Conservation (phyloP, 92 coral and sea anemone genomes). For the Anthopleura xanthogrammica region DNA sequence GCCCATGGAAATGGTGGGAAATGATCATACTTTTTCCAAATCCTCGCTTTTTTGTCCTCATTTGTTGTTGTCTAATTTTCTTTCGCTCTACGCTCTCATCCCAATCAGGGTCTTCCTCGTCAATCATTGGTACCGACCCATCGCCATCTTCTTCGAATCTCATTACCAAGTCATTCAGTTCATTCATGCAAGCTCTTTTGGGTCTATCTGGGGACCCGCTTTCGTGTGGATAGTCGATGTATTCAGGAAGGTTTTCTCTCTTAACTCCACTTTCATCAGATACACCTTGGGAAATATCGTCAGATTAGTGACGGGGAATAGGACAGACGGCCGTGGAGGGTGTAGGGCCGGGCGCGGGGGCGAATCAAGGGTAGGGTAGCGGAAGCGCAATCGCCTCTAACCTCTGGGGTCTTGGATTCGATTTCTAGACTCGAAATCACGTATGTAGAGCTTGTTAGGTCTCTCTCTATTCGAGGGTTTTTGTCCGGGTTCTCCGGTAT, state of each 20-base stretch:
- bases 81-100: slow-evolving; percentile 74
- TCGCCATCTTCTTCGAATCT: slow-evolving; percentile 44
- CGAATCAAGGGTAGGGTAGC: too few species aligned
- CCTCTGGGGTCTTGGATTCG: too few species aligned
- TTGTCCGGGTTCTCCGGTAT: too few species aligned
- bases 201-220: slow-evolving; percentile 51
- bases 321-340: too few species aligned
- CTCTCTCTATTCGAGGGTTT: too few species aligned
- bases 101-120: slow-evolving; percentile 78
- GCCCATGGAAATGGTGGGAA: too few species aligned
- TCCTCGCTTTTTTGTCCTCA: slow-evolving; percentile 43
- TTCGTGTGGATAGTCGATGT: not conserved
- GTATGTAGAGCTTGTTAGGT: too few species aligned
- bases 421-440: too few species aligned
- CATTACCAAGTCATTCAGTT: slow-evolving; percentile 56
- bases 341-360: too few species aligned
- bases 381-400: too few species aligned
- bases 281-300: not conserved
- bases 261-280: not conserved
- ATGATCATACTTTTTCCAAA: not conserved
- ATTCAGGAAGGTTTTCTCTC: slow-evolving; percentile 1
- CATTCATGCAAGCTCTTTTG: slow-evolving; percentile 68
- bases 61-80: slow-evolving; percentile 48
- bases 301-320: too few species aligned
- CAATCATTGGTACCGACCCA: slow-evolving; percentile 31